Evolutionary conservation across 2,797 vertebrate species (phyloP), one percentile per base, ranked within the genome.

Genomic region (Sebastiscus albofasciatus): DNA sequence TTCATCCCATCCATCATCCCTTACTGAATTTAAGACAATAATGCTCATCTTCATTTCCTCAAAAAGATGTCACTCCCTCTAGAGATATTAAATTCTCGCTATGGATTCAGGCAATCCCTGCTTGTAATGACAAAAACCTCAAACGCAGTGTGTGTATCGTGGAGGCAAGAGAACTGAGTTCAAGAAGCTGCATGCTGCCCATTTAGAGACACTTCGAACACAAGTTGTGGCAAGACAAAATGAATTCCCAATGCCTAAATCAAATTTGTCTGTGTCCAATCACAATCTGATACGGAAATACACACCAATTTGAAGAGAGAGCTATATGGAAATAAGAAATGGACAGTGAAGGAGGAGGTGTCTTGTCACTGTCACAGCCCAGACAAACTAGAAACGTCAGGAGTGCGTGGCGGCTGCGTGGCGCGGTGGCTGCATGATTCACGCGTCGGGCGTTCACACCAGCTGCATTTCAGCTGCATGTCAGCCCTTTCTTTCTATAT

Each of bases 251-350:
- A 4, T 33, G 56, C 27, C 60, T 61, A 83, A 87, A 90, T 92
- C 31, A 71, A 92, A 90, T 89, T 84, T 84, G 78, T 42, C 52
- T 65, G 72, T 81, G 84, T 90, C 86, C 79, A 80, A 84, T 88
- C 75, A 67, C 46, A 81, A 87, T 83, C 78, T 72, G 84, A 87
- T 77, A 68, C 10, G 71, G 75, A 88, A 80, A 84, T 59, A 70
- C 46, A 64, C 46, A 61, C 26, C n/a, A 36, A 73, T 76, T 76
- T 79, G 20, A 77, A 77, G 72, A 73, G 73, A 72, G 18, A 80
- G 27, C 20, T 69, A 39, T 39, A 54, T 34, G 14, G 16, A 81
- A 82, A 65, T 73, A 71, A 67, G 24, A 52, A 61, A 60, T n/a
- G 33, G 56, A 82, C 77, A 79, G 83, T 59, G 33, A 24, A 59